Base-by-base conservation (phyloP, 53 echinoderm and acorn worm species). In the Stichopus horrens region DNA sequence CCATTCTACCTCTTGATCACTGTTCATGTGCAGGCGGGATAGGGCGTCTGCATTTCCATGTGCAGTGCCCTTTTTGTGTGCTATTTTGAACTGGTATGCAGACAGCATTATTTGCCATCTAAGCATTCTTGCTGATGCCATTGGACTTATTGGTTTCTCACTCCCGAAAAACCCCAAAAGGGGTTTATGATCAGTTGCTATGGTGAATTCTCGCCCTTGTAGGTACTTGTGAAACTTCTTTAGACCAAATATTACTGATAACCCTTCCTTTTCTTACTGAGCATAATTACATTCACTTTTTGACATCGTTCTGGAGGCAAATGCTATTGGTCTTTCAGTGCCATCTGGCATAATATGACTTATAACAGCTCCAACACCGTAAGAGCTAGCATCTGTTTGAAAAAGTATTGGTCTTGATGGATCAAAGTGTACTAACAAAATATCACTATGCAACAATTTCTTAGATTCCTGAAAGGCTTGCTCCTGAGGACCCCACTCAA, bases 351-450 rank as follows among this genome's bases (percentile, higher is more conserved):
- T 59, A 21, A 52, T 13, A 52, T 93, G 90, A 82, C 77, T 90
- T 75, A 93, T 91, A 7, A 93, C 87, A 14, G 88, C 91, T 74
- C 94, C 91, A 10, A 89, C 16, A 9, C 93, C 93, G 55, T 93
- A 93, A 9, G 88, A 90, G 74, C 88, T 91, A 10, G 94, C 94
- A 67, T 93, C 91, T 37, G 86, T 79, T 75, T 91, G 93, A 53
- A 93, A 75, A 4, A 91, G 63, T 5, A 91, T 76, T 6, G 89
- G 91, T 51, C 86, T 93, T 4, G 67, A 21, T 76, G 90, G 68
- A 54, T 91, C 82, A 81, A 66, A 73, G 23, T 91, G 73, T 20
- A 81, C 66, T 57, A 87, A 51, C 5, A 55, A 51, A 23, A 19
- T 73, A 18, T 91, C 91, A 88, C 82, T 79, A 63, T 91, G 80